Conservation (phyloP, 2,113 vertebrate genomes). For the Rynchops niger region DNA sequence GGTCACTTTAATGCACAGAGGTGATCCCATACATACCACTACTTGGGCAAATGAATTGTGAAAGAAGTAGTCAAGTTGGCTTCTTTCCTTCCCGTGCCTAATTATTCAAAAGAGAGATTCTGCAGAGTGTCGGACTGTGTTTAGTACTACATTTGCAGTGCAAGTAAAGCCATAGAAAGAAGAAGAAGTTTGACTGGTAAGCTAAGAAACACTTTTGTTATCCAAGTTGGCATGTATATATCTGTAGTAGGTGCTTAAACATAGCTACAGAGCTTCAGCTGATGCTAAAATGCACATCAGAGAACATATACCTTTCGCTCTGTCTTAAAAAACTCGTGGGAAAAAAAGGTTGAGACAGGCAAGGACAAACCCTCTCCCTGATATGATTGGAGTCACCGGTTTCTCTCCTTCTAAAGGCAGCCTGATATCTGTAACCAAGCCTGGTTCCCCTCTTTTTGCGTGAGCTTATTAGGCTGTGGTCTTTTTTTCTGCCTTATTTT, state of each 20-base stretch:
- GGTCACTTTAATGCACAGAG: not conserved
- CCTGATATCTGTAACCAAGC: not conserved
- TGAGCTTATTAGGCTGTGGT: not conserved
- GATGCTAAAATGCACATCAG: not conserved
- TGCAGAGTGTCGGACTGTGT: not conserved
- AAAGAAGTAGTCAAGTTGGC: not conserved
- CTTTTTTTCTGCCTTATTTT: not conserved
- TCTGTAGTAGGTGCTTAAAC: not conserved
- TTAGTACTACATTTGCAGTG: not conserved
- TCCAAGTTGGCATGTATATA: not conserved
- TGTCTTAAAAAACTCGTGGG: not conserved
- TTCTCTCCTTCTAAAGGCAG: not conserved
- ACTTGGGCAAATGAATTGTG: not conserved
- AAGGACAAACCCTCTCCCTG: not conserved
- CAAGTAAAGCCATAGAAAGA: not conserved
- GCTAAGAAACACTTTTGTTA: not conserved
- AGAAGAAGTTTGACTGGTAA: not conserved
- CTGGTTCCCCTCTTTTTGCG: not conserved
- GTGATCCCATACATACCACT: not conserved
- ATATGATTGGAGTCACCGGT: not conserved
- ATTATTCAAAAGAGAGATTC: not conserved
- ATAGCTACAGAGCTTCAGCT: not conserved
- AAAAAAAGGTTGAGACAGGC: not conserved
- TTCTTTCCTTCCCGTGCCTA: not conserved
- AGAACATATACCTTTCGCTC: not conserved